phyloP scores from a whole-genome alignment of 1,140 invertebrate species.

The Nasonia giraulti region DNA sequence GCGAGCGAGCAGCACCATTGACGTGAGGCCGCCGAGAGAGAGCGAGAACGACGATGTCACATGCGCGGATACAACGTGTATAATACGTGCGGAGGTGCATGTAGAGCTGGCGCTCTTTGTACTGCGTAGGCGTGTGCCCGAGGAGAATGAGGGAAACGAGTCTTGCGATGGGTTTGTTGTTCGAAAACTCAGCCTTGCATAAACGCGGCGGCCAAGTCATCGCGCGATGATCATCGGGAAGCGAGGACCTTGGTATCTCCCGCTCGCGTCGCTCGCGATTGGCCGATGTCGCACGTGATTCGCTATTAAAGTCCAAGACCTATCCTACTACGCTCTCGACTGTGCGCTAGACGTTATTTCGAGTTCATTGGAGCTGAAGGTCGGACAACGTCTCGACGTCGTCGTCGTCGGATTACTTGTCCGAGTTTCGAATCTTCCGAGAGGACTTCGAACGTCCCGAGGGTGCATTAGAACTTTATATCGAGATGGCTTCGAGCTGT shows the following conservation, averaged over 20 bases:
- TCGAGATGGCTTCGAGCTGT: neutral
- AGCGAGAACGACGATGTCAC: neutral
- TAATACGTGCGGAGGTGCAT: neutral
- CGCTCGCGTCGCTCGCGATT: constrained; percentile 36
- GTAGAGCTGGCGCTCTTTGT: too few species aligned
- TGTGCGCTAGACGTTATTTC: constrained; percentile 54
- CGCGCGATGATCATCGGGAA: neutral
- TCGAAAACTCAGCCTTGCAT: neutral
- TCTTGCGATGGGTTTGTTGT: neutral
- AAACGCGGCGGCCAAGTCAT: constrained; percentile 1
- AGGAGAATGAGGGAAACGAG: constrained; percentile 4
- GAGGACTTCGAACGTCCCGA: neutral
- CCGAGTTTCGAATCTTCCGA: neutral
- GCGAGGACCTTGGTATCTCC: constrained; percentile 21
- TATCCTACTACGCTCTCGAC: constrained; percentile 51
- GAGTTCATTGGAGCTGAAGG: constrained; percentile 63
- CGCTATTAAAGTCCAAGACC: constrained; percentile 62
- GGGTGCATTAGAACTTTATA: neutral
- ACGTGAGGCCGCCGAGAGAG: constrained; percentile 41
- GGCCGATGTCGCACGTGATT: constrained; percentile 57
- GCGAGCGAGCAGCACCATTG: constrained; percentile 48
- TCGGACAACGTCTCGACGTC: constrained; percentile 34
- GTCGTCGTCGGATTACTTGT: neutral
- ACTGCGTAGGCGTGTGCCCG: neutral
- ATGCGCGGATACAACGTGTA: too few species aligned